These are phyloP conservation scores for Bufotes viridis DNA, from an alignment of 2,797 vertebrate genomes.

Conservation along the genomic window DNA sequence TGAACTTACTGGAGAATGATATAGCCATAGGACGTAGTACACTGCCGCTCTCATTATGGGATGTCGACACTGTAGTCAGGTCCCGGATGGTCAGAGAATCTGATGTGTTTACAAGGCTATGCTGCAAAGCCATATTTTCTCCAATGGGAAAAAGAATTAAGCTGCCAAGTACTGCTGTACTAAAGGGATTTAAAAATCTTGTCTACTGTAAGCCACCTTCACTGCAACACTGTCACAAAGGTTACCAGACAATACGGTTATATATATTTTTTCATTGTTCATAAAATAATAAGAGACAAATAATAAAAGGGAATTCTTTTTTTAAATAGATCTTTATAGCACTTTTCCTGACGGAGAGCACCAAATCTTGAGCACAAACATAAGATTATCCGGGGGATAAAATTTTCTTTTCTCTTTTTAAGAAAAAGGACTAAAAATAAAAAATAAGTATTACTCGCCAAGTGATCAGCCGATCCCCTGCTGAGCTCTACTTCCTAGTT, in stretches of 20 bases:
- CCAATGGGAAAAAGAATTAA: slow-evolving; percentile 8
- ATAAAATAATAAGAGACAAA: too few species aligned
- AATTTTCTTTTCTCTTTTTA: too few species aligned
- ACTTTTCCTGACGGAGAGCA: too few species aligned
- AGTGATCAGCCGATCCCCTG: too few species aligned
- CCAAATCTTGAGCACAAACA: too few species aligned
- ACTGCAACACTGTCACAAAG: not conserved
- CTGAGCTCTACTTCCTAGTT: too few species aligned
- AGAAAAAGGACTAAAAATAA: too few species aligned
- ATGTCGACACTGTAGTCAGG: slow-evolving; percentile 4
- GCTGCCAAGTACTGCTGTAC: not conserved
- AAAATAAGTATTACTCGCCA: too few species aligned
- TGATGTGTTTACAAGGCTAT: slow-evolving; percentile 14
- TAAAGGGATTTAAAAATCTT: not conserved
- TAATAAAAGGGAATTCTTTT: too few species aligned
- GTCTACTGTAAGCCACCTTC: not conserved
- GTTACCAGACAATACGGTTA: not conserved
- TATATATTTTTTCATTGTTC: too few species aligned
- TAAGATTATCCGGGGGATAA: too few species aligned
- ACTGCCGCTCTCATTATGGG: slow-evolving; percentile 17
- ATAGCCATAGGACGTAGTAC: slow-evolving; percentile 15
- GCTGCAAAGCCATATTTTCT: slow-evolving; percentile 20
- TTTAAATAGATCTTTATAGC: too few species aligned
- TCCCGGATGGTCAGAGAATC: slow-evolving; percentile 9
- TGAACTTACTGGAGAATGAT: slow-evolving; percentile 64